Base-by-base conservation (phyloP, 2,797 vertebrate genomes). In the Urophycis tenuis region DNA sequence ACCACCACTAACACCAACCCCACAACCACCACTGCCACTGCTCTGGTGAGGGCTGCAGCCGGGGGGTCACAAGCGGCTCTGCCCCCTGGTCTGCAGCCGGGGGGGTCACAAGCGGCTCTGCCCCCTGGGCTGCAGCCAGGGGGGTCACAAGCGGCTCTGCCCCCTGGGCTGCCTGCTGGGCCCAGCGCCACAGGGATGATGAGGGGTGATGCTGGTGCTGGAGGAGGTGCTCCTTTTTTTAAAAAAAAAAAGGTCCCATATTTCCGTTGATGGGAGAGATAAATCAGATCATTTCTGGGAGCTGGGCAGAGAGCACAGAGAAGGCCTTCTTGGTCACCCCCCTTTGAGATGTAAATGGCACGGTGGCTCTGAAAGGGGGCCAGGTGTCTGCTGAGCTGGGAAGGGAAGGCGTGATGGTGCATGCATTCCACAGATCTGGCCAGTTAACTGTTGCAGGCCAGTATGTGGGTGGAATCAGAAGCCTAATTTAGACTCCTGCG, bases 271-370 rank as follows among this genome's bases (percentile, higher is more conserved):
- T 85, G 91, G 53, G 83, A 88, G 90, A 91, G 91, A 92, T 93
- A 92, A 93, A 93, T 93, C 91, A 91, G 90, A 93, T 92, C 88
- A 92, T 92, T 90, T 90, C 90, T 91, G 81, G 60, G 86, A 86
- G 89, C 88, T 76, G 87, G 89, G 88, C 89, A 88, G 86, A 64
- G 88, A 89, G 90, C 88, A 92, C 90, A 92, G 90, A 91, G 90
- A 71, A 85, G 71, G 89, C 87, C 88, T 91, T 92, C 90, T 92
- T 92, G 89, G 82, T 81, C 72, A 33, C 67, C 82, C 77, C 41
- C 87, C 90, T 92, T 93, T 93, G 91, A 93, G 89, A 93, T 93
- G 92, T 90, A 93, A 93, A 93, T 93, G 87, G 73, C 10, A 89
- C 84, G 89, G 89, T 89, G 90, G 91, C 92, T 88, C 89, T 92